phyloP scores from a whole-genome alignment of 2,888 invertebrate genomes.

The Ormyrus rosae region DNA sequence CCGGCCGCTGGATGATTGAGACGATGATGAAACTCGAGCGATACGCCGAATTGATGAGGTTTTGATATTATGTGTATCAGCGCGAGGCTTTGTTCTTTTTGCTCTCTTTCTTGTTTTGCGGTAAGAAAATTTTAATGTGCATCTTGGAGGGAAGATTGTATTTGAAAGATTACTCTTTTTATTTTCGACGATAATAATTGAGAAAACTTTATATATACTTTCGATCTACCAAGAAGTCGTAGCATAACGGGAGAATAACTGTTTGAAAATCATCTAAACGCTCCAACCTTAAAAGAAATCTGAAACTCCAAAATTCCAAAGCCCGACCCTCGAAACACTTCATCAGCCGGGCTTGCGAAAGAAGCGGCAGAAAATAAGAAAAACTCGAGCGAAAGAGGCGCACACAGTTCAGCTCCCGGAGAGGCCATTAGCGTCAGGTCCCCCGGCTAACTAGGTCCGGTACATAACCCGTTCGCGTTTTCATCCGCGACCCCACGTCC shows the following conservation, averaged over 20 bases:
- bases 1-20: slow-evolving; percentile 23
- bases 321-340: not conserved
- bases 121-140: not conserved
- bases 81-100: not conserved
- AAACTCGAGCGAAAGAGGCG: slow-evolving; percentile 28
- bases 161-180: too few relatives aligned
- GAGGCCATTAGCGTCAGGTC: slow-evolving; percentile 62
- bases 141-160: too few relatives aligned
- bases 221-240: too few relatives aligned
- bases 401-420: slow-evolving; percentile 39
- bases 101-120: not conserved
- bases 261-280: not conserved
- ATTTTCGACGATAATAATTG: too few relatives aligned
- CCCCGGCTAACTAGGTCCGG: slow-evolving; percentile 61
- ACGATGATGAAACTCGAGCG: slow-evolving; percentile 37
- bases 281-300: not conserved
- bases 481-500: slow-evolving; percentile 30
- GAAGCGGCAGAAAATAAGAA: slow-evolving; percentile 1
- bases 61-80: slow-evolving; percentile 23
- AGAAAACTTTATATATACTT: too few relatives aligned
- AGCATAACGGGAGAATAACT: too few relatives aligned
- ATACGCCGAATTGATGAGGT: slow-evolving; percentile 28
- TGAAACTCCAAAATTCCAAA: too few relatives aligned
- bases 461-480: slow-evolving; percentile 38
- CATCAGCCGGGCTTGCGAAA: not conserved